Evolutionary conservation across 2,113 vertebrate genomes (phyloP), one percentile per base, ranked within the genome.

Genomic region (Salvelinus namaycush): DNA sequence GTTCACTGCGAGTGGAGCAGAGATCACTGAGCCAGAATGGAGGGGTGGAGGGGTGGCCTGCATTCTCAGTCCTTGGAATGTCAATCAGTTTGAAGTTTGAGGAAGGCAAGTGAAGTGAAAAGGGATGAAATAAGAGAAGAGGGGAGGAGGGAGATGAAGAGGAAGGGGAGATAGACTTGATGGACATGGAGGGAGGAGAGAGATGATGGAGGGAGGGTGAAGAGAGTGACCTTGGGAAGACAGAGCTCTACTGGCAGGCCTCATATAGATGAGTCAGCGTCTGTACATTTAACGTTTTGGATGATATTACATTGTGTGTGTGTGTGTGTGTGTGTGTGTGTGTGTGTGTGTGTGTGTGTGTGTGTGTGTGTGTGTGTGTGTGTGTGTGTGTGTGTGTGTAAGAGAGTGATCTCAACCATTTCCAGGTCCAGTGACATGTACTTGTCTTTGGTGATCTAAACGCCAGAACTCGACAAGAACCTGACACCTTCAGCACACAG

Each of bases 161-260:
- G 62, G 26, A 68, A 57, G 60, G 13, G 71, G 5, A 34, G 54
- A 6, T 57, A 44, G 29, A 29, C 6, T 70, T 73, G 76, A 84
- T 81, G 62, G 26, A 59, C 18, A 72, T 54, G 49, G 74, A 82
- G 64, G 77, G 59, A 77, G 59, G 69, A 76, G 78, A 70, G 72
- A 76, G 31, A 81, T 51, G 39, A 65, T 70, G 5, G 27, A 26
- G 5, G n/a, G 66, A 51, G 34, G 12, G 29, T 18, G 44, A 29
- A 8, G 0, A 51, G 70, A 84, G 89, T 92, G 86, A 92, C 90
- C 91, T 92, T 92, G 85, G 68, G 68, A 76, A 74, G 84, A 76
- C 70, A 77, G 82, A 84, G 80, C 82, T 84, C 82, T 83, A 78
- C 75, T 87, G 79, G 83, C 83, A 85, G 70, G 62, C 72, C 5